phyloP scores from a whole-genome alignment of 2,113 vertebrate genomes.

The Anarhynchus alexandrinus region DNA sequence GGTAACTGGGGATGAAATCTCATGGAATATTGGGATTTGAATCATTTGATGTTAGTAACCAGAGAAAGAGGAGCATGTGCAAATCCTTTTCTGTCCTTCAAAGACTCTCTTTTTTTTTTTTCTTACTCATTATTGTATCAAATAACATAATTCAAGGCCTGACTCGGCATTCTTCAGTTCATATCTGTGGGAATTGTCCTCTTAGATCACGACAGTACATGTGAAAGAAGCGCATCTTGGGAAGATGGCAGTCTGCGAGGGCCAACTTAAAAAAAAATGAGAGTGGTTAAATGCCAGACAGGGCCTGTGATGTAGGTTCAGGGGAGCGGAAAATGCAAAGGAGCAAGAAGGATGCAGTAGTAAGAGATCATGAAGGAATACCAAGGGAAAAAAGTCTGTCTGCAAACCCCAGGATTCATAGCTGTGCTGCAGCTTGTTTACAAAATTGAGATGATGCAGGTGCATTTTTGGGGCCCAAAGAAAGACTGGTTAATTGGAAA shows the following conservation, averaged over 20 bases:
- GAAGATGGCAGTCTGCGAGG: not conserved
- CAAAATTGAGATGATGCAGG: not conserved
- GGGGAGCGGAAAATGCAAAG: not conserved
- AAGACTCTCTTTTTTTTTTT: not conserved
- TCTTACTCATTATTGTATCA: not conserved
- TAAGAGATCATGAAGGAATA: not conserved
- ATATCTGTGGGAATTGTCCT: not conserved
- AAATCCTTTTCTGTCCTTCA: not conserved
- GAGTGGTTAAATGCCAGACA: not conserved
- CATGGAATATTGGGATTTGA: not conserved
- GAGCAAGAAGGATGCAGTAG: not conserved
- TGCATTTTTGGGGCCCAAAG: not conserved
- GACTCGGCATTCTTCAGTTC: not conserved
- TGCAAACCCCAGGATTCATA: not conserved
- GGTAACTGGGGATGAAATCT: not conserved
- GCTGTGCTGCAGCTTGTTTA: not conserved
- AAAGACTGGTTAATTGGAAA: not conserved
- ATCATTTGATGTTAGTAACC: not conserved
- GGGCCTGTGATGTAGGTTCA: not conserved
- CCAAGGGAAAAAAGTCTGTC: not conserved
- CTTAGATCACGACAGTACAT: accelerated
- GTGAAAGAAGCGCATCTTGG: not conserved
- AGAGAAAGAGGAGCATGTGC: not conserved
- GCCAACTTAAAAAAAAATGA: not conserved
- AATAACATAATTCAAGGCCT: not conserved